Conservation (phyloP, 2,113 vertebrate species). For the Alligator sinensis region DNA sequence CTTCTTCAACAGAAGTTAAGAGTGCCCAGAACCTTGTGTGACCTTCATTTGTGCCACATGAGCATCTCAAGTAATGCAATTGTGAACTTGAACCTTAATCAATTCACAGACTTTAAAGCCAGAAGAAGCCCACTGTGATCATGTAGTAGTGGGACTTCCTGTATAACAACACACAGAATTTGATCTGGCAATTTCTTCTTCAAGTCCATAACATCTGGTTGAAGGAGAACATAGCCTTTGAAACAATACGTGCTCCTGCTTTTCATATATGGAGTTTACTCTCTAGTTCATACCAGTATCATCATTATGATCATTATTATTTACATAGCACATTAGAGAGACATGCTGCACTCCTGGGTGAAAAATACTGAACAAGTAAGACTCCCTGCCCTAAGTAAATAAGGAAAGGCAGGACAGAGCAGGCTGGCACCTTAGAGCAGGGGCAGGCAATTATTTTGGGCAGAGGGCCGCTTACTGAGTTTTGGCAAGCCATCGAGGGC, state of each 20-base stretch:
- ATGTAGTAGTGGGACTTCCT: not conserved
- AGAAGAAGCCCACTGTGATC: not conserved
- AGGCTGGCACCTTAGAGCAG: not conserved
- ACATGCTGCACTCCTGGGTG: fast-evolving
- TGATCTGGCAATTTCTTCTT: not conserved
- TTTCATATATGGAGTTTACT: not conserved
- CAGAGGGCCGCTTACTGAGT: too few species aligned
- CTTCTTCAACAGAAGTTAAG: not conserved
- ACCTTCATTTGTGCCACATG: fast-evolving
- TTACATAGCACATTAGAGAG: not conserved
- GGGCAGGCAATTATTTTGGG: too few species aligned
- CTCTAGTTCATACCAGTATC: not conserved
- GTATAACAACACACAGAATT: fast-evolving
- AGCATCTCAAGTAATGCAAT: not conserved
- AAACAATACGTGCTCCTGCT: not conserved
- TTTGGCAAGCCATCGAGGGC: too few species aligned
- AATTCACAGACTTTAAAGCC: fast-evolving
- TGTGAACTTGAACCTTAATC: not conserved
- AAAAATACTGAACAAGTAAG: not conserved
- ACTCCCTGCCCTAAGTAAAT: not conserved
- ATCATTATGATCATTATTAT: not conserved
- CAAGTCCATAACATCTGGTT: conserved; percentile 18
- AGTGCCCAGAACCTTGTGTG: not conserved
- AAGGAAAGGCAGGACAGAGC: not conserved
- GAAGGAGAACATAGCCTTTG: conserved; percentile 52